Percentiles rank a stretch among this genome's conserved stretches.
Conservation (phyloP, 35 echinoderm and acorn worm genomes). For the Hemicentrotus pulcherrimus region DNA sequence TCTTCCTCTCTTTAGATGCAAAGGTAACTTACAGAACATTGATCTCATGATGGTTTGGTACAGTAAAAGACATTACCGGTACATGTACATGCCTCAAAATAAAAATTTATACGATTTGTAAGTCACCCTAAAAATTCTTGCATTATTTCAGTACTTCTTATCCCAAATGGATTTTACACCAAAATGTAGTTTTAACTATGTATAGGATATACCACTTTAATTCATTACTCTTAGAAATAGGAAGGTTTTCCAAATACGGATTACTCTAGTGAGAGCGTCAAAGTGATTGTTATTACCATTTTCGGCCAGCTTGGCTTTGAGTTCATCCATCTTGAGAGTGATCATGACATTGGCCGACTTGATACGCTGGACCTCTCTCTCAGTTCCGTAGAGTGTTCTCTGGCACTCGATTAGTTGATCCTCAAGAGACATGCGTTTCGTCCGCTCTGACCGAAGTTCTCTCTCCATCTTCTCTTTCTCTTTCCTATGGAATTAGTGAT, state of each 20-base stretch:
- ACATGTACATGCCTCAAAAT: too few species aligned
- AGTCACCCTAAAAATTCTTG: too few species aligned
- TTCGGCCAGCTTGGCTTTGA: slow-evolving; percentile 56
- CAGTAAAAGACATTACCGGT: too few species aligned
- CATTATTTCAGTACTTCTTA: too few species aligned
- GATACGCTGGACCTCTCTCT: slow-evolving; percentile 58
- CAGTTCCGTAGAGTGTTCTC: slow-evolving; percentile 25
- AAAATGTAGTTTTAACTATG: too few species aligned
- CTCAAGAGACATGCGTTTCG: slow-evolving; percentile 46
- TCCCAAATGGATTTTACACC: too few species aligned
- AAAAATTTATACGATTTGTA: too few species aligned
- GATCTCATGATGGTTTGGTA: too few species aligned
- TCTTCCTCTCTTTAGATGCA: too few species aligned
- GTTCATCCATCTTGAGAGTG: slow-evolving; percentile 65
- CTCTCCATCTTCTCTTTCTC: slow-evolving; percentile 64
- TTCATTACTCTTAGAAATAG: too few species aligned
- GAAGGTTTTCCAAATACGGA: background rate
- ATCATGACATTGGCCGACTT: slow-evolving; percentile 63
- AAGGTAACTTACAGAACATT: too few species aligned
- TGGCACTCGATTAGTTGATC: slow-evolving; percentile 59
- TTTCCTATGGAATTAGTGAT: slow-evolving; percentile 24
- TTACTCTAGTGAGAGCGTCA: background rate
- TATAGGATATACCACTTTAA: too few species aligned
- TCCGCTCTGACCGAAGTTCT: slow-evolving; percentile 61
- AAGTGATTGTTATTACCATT: slow-evolving; percentile 47